Evolutionary conservation across 2,888 invertebrate genomes (phyloP).

Genomic region (Folsomia candida): DNA sequence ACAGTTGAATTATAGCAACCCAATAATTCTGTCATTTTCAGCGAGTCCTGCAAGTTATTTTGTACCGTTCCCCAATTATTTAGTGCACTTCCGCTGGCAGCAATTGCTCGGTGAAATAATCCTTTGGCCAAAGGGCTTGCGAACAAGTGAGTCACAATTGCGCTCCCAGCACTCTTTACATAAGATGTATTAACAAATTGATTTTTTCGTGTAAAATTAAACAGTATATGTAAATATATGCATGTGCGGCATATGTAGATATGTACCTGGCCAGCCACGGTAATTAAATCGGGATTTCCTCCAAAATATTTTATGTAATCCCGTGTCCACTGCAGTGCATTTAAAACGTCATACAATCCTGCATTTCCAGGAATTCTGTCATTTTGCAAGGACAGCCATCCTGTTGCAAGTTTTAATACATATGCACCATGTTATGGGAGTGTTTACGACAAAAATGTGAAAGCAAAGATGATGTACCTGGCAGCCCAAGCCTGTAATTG

Average conservation of each 20-base stretch:
- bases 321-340: constrained; percentile 51
- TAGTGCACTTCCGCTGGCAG: constrained; percentile 37
- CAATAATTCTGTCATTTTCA: constrained; percentile 28
- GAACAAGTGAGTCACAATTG: constrained; percentile 38
- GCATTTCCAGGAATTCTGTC: constrained; percentile 51
- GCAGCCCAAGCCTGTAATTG: neutral
- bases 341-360: constrained; percentile 53
- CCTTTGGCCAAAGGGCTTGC: constrained; percentile 27
- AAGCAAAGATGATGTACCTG: neutral
- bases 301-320: constrained; percentile 49
- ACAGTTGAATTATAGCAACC: constrained; percentile 30
- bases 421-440: no score
- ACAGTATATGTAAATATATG: neutral
- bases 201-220: no score
- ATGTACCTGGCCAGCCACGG: constrained; percentile 32
- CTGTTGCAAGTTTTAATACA: no score
- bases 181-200: no score
- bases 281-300: constrained; percentile 42
- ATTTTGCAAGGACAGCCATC: constrained; percentile 49
- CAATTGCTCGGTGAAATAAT: constrained; percentile 46
- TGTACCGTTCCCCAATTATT: constrained; percentile 41
- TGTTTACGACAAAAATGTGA: neutral
- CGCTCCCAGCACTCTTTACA: constrained; percentile 42
- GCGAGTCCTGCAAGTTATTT: constrained; percentile 34
- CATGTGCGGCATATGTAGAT: neutral